These are phyloP conservation scores for Villa cingulata DNA, from an alignment of 2,888 invertebrate genomes.

Conservation along the genomic window DNA sequence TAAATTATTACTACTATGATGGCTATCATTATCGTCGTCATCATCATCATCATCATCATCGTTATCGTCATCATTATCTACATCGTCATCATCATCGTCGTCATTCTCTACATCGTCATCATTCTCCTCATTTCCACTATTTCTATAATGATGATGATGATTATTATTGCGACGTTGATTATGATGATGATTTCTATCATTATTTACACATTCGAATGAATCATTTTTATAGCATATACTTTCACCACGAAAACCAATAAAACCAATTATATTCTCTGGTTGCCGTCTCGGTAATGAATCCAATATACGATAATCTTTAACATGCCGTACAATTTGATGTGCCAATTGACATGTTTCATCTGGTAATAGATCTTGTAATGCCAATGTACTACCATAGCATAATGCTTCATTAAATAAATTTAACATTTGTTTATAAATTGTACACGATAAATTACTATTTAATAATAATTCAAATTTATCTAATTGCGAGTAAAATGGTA, in stretches of 20 bases:
- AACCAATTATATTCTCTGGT: conserved; percentile 29
- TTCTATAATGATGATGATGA: too few relatives aligned
- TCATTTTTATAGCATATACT: conserved; percentile 21
- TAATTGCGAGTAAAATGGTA: conserved; percentile 74
- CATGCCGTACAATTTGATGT: conserved; percentile 71
- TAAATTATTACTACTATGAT: conserved; percentile 22
- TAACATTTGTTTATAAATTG: conserved; percentile 72
- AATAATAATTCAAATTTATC: conserved; percentile 63
- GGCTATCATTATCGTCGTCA: conserved; percentile 1
- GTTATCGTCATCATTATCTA: too few relatives aligned
- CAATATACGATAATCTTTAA: conserved; percentile 64
- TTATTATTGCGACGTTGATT: conserved; percentile 30
- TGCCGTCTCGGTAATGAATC: conserved; percentile 33
- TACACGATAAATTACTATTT: conserved; percentile 57
- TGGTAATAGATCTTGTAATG: conserved; percentile 72
- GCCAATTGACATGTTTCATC: conserved; percentile 80
- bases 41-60: too few relatives aligned
- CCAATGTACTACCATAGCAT: conserved; percentile 82
- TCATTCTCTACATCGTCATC: background rate
- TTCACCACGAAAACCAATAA: conserved; percentile 30
- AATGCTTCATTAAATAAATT: conserved; percentile 80
- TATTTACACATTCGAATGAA: background rate
- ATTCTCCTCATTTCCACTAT: background rate
- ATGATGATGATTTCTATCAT: background rate
- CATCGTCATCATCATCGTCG: background rate